Evolutionary conservation across 1,140 invertebrate genomes (phyloP).

Genomic region (Heliconius congener): DNA sequence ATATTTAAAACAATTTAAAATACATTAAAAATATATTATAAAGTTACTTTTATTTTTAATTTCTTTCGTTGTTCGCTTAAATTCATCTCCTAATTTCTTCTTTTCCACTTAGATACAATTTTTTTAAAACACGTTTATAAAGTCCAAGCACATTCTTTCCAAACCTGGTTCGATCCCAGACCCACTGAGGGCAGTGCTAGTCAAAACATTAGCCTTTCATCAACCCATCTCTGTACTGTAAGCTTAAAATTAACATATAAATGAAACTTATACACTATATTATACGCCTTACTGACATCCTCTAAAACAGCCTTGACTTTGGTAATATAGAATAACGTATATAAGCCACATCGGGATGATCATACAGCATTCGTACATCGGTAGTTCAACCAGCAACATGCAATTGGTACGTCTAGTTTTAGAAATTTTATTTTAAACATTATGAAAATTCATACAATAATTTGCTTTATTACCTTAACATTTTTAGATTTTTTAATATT

Average conservation of each 20-base stretch:
- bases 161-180: neutral
- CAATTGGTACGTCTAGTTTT: conserved; percentile 55
- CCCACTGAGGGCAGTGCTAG: neutral
- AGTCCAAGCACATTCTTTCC: neutral
- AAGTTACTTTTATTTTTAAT: too few species aligned
- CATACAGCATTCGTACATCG: conserved; percentile 51
- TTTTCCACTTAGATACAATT: too few species aligned
- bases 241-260: conserved; percentile 7
- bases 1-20: too few species aligned
- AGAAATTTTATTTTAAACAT: neutral
- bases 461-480: neutral
- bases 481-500: neutral
- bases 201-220: neutral
- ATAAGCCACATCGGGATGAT: conserved; percentile 46
- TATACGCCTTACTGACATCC: conserved; percentile 39
- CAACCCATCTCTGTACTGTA: neutral
- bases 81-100: too few species aligned
- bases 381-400: conserved; percentile 56
- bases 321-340: conserved; percentile 48
- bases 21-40: too few species aligned
- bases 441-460: neutral
- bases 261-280: conserved; percentile 10
- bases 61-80: too few species aligned
- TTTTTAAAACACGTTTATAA: too few species aligned
- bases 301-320: conserved; percentile 59